Conservation (phyloP, 2,888 invertebrate genomes). For the Drosophila aldrichi region DNA sequence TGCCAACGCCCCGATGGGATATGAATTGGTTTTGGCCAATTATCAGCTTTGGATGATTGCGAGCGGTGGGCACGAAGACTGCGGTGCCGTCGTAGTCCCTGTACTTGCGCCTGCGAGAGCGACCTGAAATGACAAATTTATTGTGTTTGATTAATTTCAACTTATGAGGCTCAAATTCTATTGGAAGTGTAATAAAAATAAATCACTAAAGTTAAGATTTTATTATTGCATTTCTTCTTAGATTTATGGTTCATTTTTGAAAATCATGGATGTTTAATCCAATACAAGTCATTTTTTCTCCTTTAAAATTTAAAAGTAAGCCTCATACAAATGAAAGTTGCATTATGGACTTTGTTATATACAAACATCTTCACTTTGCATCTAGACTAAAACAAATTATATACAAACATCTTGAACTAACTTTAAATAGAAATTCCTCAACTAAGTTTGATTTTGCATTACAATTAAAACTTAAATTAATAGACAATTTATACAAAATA, state of each 20-base stretch:
- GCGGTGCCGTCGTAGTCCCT: conserved; percentile 50
- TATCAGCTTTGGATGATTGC: conserved; percentile 50
- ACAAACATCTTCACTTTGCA: conserved; percentile 3
- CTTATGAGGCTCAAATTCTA: not conserved
- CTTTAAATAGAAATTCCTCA: conserved; percentile 9
- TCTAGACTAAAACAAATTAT: conserved; percentile 3
- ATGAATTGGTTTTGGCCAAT: conserved; percentile 50
- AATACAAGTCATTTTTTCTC: not conserved
- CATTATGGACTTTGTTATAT: conserved; percentile 19
- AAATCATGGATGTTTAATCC: not conserved
- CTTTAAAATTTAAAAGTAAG: conserved; percentile 1
- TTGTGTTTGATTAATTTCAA: not conserved
- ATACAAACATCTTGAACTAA: not conserved
- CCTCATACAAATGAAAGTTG: conserved; percentile 2
- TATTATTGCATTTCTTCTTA: not conserved
- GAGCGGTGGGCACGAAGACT: conserved; percentile 22
- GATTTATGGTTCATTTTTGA: not conserved
- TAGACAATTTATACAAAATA: conserved; percentile 42
- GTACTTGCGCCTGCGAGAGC: conserved; percentile 7
- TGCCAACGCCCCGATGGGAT: conserved; percentile 46
- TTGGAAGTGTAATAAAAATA: not conserved
- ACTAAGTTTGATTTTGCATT: not conserved
- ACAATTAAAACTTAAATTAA: conserved; percentile 19
- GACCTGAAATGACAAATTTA: conserved; percentile 2
- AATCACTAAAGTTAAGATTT: not conserved